Conservation (phyloP, 2,888 invertebrate genomes). For the Hartigia nigra region DNA sequence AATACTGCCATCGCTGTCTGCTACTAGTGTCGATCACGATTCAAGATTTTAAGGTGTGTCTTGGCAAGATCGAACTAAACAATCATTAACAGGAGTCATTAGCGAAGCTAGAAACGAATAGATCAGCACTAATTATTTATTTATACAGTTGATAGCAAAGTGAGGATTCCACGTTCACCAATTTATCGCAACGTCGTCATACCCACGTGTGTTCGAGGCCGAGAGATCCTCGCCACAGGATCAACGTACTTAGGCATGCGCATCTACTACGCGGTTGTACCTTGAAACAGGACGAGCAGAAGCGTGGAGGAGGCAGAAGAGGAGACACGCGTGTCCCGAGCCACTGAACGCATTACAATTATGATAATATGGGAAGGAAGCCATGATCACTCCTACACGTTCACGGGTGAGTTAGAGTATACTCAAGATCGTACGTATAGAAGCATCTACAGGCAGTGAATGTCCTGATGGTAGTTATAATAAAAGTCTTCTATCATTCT, state of each 20-base stretch:
- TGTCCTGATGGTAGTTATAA: neutral
- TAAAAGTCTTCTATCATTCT: neutral
- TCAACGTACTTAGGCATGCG: neutral
- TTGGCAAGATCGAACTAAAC: neutral
- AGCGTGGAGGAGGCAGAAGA: neutral
- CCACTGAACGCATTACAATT: slow-evolving; percentile 7
- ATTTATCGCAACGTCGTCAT: neutral
- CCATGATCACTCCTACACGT: neutral
- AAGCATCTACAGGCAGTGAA: neutral
- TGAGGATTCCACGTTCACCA: neutral
- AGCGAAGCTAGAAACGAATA: neutral
- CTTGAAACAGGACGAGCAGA: neutral
- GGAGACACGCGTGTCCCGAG: slow-evolving; percentile 5
- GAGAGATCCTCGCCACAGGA: slow-evolving; percentile 6
- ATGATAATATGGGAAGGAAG: neutral
- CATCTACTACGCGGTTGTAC: neutral
- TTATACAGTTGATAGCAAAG: too few relatives aligned
- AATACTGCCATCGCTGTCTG: neutral
- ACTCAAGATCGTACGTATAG: neutral
- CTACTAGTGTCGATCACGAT: neutral
- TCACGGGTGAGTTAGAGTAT: neutral
- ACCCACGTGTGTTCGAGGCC: neutral
- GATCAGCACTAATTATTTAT: too few relatives aligned
- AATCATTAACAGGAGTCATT: neutral
- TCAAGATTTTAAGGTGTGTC: neutral